A percentile compares a stretch with the other conserved stretches of the same genome.
Conservation (phyloP, 2,113 vertebrate genomes). For the Penelope pileata region DNA sequence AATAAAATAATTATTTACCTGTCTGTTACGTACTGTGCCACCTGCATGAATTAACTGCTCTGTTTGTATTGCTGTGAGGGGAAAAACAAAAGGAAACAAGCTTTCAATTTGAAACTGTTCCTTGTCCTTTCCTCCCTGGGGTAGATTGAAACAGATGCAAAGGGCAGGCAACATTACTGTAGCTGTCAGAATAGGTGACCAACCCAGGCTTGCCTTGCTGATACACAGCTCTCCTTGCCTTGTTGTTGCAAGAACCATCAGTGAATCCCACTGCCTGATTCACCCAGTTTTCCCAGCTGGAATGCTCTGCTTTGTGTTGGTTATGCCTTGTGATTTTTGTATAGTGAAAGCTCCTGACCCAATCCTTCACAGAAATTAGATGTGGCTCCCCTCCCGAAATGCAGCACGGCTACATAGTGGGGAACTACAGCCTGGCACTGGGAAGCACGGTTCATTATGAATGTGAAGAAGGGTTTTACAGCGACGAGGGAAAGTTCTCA, state of each 20-base stretch:
- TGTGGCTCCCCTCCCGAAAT: conserved; percentile 73
- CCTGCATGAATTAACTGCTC: neutral
- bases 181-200: neutral
- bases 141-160: neutral
- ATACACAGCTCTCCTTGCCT: neutral
- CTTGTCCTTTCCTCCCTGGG: neutral
- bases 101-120: rapidly evolving
- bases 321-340: neutral
- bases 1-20: neutral
- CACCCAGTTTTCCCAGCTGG: rapidly evolving
- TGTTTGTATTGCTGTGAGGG: neutral
- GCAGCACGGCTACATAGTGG: conserved; percentile 61
- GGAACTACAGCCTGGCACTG: conserved; percentile 66
- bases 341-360: neutral
- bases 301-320: neutral
- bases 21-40: neutral
- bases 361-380: conserved; percentile 70
- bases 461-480: conserved; percentile 74
- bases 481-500: neutral
- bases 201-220: neutral
- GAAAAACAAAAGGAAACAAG: neutral
- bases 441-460: conserved; percentile 66
- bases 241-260: neutral
- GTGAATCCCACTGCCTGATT: neutral
- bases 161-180: neutral